Conservation (phyloP, 2,113 vertebrate genomes). For the Myrmecophaga tridactyla region DNA sequence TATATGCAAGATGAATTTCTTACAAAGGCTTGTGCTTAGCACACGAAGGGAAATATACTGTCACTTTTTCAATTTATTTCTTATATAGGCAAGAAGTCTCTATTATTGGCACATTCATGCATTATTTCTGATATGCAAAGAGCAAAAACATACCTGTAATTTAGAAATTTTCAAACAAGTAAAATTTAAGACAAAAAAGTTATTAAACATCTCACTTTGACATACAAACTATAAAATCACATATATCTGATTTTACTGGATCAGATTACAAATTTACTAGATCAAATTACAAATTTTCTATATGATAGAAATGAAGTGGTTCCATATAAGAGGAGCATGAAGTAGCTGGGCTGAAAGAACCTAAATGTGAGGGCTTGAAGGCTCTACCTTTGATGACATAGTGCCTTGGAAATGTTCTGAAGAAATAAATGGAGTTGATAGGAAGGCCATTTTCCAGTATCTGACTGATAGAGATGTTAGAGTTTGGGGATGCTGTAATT, state of each 20-base stretch:
- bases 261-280: background rate
- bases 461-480: background rate
- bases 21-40: conserved; percentile 56
- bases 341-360: background rate
- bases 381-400: background rate
- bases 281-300: background rate
- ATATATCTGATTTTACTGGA: background rate
- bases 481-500: background rate
- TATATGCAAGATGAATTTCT: background rate
- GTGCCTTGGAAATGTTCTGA: background rate
- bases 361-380: background rate
- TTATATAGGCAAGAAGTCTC: background rate
- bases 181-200: background rate
- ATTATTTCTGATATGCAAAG: background rate
- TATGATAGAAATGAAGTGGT: background rate
- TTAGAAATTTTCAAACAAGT: background rate
- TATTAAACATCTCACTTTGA: background rate
- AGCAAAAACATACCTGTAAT: background rate
- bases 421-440: background rate
- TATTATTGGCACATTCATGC: background rate
- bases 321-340: background rate
- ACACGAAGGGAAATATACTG: background rate
- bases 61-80: background rate
- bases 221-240: background rate
- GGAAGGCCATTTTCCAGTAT: background rate